A percentile compares a stretch with the other conserved stretches of the same genome.
These are phyloP conservation scores for Maniola jurtina DNA, from an alignment of 1,140 invertebrate genomes.

Conservation along the genomic window DNA sequence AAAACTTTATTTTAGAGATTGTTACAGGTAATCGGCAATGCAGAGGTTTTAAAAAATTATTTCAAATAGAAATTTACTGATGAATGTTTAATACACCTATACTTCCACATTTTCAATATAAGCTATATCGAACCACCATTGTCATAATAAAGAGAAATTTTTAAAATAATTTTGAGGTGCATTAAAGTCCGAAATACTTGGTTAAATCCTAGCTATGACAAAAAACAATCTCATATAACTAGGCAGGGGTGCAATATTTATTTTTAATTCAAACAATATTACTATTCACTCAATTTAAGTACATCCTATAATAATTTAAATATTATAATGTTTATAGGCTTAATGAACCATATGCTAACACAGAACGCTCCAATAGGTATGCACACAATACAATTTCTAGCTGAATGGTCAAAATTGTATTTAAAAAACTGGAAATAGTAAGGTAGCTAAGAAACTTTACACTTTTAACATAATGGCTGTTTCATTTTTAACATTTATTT, in stretches of 20 bases:
- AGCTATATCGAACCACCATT: conserved; percentile 64
- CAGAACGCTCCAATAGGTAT: conserved; percentile 35
- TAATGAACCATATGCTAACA: conserved; percentile 38
- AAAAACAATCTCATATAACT: conserved; percentile 57
- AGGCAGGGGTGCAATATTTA: conserved; percentile 56
- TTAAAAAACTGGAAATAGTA: conserved; percentile 10
- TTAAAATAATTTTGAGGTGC: conserved; percentile 62
- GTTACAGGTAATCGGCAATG: conserved; percentile 78
- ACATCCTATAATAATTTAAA: conserved; percentile 51
- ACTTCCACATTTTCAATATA: conserved; percentile 70
- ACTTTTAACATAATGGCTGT: conserved; percentile 22
- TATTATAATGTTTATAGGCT: conserved; percentile 49
- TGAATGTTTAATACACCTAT: conserved; percentile 73
- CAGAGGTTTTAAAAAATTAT: conserved; percentile 74
- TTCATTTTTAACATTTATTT: background rate
- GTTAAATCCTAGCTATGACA: conserved; percentile 55
- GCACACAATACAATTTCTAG: conserved; percentile 46
- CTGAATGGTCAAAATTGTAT: conserved; percentile 46
- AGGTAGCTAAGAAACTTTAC: conserved; percentile 9
- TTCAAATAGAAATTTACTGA: conserved; percentile 75
- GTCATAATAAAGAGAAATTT: conserved; percentile 61
- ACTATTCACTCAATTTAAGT: conserved; percentile 52
- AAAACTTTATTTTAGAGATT: conserved; percentile 78
- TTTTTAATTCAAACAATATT: conserved; percentile 53
- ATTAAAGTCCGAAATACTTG: conserved; percentile 57